Evolutionary conservation across 2,888 invertebrate genomes (phyloP).

Genomic region (Sarcophaga variegata): DNA sequence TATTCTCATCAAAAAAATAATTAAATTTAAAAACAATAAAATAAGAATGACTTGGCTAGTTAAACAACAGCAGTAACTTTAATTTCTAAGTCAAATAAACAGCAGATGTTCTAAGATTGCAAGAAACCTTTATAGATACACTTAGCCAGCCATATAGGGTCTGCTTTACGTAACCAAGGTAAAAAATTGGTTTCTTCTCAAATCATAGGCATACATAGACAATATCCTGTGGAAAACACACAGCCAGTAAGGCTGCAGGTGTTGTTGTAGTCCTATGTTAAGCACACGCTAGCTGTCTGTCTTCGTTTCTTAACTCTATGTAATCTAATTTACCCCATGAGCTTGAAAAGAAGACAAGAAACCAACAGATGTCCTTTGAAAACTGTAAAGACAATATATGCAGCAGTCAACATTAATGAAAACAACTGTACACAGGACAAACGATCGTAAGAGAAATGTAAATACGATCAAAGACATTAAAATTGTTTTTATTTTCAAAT

Average conservation of each 20-base stretch:
- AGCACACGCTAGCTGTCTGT: background rate
- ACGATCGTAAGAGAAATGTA: no score
- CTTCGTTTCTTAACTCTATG: background rate
- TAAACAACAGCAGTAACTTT: background rate
- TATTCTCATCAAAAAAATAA: background rate
- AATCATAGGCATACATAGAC: slow-evolving; percentile 59
- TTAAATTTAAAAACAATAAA: background rate
- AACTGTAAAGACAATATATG: background rate
- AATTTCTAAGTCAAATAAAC: slow-evolving; percentile 32
- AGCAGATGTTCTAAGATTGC: slow-evolving; percentile 67
- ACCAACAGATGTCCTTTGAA: slow-evolving; percentile 60
- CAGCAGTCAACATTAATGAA: background rate
- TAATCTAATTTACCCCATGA: slow-evolving; percentile 32
- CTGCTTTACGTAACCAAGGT: slow-evolving; percentile 12
- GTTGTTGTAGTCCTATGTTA: slow-evolving; percentile 33
- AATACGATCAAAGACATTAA: no score
- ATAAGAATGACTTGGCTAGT: background rate
- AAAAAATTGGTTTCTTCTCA: slow-evolving; percentile 39
- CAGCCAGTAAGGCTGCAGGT: slow-evolving; percentile 56
- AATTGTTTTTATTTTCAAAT: no score
- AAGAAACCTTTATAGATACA: slow-evolving; percentile 10
- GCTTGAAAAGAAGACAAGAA: slow-evolving; percentile 49
- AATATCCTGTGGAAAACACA: slow-evolving; percentile 1
- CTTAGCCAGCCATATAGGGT: background rate
- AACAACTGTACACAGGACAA: no score